These are phyloP conservation scores for Atlantisia rogersi DNA, from an alignment of 2,113 vertebrate species.

Conservation along the genomic window DNA sequence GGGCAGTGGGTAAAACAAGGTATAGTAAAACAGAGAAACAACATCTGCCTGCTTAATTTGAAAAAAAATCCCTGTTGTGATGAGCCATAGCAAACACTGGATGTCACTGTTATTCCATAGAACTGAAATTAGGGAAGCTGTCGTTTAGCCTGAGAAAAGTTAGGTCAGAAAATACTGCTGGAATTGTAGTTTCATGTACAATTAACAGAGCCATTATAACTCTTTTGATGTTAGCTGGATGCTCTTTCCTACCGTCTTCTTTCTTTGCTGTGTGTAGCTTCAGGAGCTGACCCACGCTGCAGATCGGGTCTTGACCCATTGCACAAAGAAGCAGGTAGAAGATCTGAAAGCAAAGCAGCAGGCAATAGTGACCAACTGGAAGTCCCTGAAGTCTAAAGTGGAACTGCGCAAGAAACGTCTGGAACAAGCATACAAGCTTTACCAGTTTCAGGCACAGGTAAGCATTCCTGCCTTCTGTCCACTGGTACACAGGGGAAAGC, in stretches of 20 bases:
- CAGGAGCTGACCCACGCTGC: slow-evolving; percentile 82
- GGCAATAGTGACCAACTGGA: slow-evolving; percentile 82
- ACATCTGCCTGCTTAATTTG: background rate
- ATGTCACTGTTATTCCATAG: slow-evolving; percentile 40
- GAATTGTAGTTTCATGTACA: background rate
- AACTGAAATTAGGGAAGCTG: background rate
- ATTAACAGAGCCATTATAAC: background rate
- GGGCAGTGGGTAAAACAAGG: background rate
- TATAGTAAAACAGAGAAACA: background rate
- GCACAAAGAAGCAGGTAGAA: slow-evolving; percentile 61
- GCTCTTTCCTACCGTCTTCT: background rate
- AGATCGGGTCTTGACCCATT: slow-evolving; percentile 61
- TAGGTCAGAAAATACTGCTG: background rate
- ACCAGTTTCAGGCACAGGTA: slow-evolving; percentile 82
- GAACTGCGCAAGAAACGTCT: slow-evolving; percentile 78
- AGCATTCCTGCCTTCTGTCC: background rate
- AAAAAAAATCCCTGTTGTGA: background rate
- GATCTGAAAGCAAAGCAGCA: slow-evolving; percentile 78
- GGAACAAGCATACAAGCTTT: slow-evolving; percentile 66
- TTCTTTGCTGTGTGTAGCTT: slow-evolving; percentile 67
- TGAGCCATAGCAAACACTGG: slow-evolving; percentile 27
- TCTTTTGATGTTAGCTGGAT: background rate
- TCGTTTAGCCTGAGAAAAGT: background rate
- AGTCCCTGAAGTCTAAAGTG: slow-evolving; percentile 71
- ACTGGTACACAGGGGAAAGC: background rate